These are phyloP conservation scores for Potamarius usumacintae DNA, from an alignment of 2,113 vertebrate species.

Conservation along the genomic window DNA sequence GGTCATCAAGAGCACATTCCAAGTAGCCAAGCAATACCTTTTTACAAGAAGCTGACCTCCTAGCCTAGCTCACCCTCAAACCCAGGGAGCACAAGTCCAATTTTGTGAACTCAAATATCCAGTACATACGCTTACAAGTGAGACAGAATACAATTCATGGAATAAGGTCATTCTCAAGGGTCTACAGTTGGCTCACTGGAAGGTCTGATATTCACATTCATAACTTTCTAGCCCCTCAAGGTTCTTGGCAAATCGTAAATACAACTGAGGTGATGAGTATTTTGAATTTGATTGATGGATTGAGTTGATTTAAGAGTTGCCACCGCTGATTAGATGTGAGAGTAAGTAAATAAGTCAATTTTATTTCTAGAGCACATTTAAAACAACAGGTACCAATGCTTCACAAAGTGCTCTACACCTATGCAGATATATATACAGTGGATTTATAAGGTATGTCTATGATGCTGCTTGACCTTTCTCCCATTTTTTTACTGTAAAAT, in stretches of 20 bases:
- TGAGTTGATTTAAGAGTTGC: not conserved
- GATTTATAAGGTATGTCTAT: not conserved
- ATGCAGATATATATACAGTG: not conserved
- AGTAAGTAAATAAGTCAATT: not conserved
- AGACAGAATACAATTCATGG: not conserved
- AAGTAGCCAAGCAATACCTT: not conserved
- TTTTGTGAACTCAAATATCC: not conserved
- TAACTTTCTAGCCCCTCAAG: not conserved
- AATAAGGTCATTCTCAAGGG: not conserved
- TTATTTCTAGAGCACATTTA: not conserved
- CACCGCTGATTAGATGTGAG: not conserved
- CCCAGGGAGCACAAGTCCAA: not conserved
- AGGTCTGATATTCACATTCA: not conserved
- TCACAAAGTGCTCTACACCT: not conserved
- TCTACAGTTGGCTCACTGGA: not conserved
- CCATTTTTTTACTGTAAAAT: not conserved
- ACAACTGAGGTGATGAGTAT: not conserved
- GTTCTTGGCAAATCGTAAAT: not conserved
- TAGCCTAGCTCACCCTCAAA: not conserved
- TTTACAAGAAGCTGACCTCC: not conserved
- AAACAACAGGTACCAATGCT: not conserved
- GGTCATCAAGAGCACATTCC: not conserved
- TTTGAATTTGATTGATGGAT: not conserved
- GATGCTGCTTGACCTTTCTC: not conserved
- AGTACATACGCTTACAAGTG: not conserved